Conservation (phyloP, 1,140 invertebrate genomes). For the Tetragnatha versicolor region DNA sequence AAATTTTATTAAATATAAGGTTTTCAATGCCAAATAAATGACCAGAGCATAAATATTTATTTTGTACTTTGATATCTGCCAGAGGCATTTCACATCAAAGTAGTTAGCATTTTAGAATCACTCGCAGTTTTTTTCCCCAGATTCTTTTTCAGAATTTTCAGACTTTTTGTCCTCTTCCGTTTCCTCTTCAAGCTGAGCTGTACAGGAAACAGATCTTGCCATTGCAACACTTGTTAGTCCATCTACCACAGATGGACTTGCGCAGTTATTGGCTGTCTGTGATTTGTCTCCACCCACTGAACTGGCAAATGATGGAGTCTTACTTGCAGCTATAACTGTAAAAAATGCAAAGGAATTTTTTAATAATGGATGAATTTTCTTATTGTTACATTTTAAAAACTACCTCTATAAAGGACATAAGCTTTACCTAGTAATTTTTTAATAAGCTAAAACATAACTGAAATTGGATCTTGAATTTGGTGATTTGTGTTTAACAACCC, state of each 20-base stretch:
- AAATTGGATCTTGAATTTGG: too few relatives aligned
- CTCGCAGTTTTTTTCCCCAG: constrained; percentile 7
- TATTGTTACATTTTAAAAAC: too few relatives aligned
- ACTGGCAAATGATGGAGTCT: constrained; percentile 48
- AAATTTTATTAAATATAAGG: too few relatives aligned
- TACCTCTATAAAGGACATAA: too few relatives aligned
- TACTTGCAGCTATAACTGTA: constrained; percentile 45
- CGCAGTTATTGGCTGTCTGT: constrained; percentile 22
- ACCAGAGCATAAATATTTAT: too few relatives aligned
- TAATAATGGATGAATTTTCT: too few relatives aligned
- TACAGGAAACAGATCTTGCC: constrained; percentile 42
- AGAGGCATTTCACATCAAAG: too few relatives aligned
- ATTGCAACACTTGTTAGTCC: constrained; percentile 33
- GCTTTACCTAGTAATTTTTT: too few relatives aligned
- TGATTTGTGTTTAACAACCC: too few relatives aligned
- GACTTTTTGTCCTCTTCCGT: background rate
- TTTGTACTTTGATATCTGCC: too few relatives aligned
- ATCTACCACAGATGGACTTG: constrained; percentile 38
- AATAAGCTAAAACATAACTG: too few relatives aligned
- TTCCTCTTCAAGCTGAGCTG: constrained; percentile 17
- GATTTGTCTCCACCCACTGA: constrained; percentile 30
- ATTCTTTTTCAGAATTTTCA: background rate
- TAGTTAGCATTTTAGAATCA: background rate
- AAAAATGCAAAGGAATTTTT: background rate
- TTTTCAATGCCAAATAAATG: too few relatives aligned